Conservation (phyloP, 2,888 invertebrate genomes). For the Drosophila leonis region DNA sequence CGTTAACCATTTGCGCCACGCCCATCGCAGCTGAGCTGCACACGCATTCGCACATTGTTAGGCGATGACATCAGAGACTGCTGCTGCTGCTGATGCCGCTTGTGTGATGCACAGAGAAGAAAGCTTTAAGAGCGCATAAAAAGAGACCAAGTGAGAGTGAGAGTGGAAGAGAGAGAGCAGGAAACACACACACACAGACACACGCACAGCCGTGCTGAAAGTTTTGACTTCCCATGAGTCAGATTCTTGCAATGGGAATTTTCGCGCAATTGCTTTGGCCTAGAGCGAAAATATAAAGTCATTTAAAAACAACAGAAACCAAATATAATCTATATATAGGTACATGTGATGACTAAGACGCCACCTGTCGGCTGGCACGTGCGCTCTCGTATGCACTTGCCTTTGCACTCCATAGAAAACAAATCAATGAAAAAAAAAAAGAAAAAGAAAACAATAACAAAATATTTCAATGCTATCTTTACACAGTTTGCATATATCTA, state of each 20-base stretch:
- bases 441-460: slow-evolving; percentile 2
- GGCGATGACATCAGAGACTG: slow-evolving; percentile 69
- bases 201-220: neutral
- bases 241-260: slow-evolving; percentile 23
- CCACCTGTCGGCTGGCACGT: slow-evolving; percentile 13
- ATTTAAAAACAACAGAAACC: slow-evolving; percentile 2
- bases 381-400: slow-evolving; percentile 22
- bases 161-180: slow-evolving; percentile 16
- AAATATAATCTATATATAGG: slow-evolving; percentile 1
- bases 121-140: neutral
- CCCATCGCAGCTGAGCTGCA: slow-evolving; percentile 29
- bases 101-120: slow-evolving; percentile 47
- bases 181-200: slow-evolving; percentile 7
- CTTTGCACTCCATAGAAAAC: slow-evolving; percentile 1
- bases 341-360: slow-evolving; percentile 14
- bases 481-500: slow-evolving; percentile 33
- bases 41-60: slow-evolving; percentile 63
- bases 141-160: neutral
- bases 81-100: slow-evolving; percentile 32
- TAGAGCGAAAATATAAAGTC: neutral
- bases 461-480: slow-evolving; percentile 2
- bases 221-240: slow-evolving; percentile 30
- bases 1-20: neutral
- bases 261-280: slow-evolving; percentile 10
- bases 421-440: slow-evolving; percentile 10